Evolutionary conservation across 2,113 vertebrate species (phyloP).

Genomic region (Acanthisitta chloris): DNA sequence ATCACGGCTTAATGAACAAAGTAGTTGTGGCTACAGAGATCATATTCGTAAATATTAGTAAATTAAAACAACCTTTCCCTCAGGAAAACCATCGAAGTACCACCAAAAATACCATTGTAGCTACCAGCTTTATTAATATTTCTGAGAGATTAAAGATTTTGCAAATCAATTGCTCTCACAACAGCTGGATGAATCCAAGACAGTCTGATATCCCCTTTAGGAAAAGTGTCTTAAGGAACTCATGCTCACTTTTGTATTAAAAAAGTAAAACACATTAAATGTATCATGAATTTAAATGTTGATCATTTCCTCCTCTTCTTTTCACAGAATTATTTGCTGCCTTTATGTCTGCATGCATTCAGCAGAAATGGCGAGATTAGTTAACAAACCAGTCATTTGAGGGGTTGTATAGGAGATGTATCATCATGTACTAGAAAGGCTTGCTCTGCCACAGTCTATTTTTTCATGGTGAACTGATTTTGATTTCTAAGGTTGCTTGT

Average conservation of each 20-base stretch:
- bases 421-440: not conserved
- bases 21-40: not conserved
- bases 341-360: not conserved
- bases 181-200: not conserved
- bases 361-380: not conserved
- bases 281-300: not conserved
- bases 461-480: not conserved
- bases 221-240: not conserved
- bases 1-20: not conserved
- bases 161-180: not conserved
- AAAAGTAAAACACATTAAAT: not conserved
- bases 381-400: not conserved
- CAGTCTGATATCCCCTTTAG: not conserved
- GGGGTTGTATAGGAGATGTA: not conserved
- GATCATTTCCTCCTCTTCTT: not conserved
- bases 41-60: not conserved
- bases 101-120: not conserved
- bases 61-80: not conserved
- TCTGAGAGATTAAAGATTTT: not conserved
- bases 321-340: not conserved
- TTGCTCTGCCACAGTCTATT: not conserved
- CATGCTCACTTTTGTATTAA: fast-evolving
- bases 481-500: not conserved
- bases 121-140: not conserved
- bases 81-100: not conserved